Percentiles rank a stretch among this genome's conserved stretches.
phyloP scores from a whole-genome alignment of 2,113 vertebrate species.

The Cacatua alba region DNA sequence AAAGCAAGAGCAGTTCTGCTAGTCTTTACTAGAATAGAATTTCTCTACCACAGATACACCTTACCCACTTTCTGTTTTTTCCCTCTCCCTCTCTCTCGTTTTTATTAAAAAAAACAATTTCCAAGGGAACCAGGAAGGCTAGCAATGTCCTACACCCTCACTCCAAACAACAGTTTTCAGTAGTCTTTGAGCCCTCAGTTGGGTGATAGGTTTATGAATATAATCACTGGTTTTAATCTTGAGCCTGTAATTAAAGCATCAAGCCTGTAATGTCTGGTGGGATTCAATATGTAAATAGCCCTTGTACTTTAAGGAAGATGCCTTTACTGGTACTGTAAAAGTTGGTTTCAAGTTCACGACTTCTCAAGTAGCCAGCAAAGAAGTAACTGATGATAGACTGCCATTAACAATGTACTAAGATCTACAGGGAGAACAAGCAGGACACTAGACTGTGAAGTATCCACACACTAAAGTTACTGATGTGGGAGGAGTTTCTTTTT shows the following conservation, averaged over 20 bases:
- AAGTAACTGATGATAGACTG: background rate
- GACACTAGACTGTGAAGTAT: background rate
- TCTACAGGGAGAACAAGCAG: background rate
- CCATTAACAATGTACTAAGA: background rate
- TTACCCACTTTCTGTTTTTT: background rate
- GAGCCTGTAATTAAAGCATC: background rate
- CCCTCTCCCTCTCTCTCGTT: background rate
- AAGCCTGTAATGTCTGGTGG: background rate
- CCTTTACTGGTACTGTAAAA: background rate
- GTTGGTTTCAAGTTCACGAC: background rate
- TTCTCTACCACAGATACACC: background rate
- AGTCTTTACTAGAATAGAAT: background rate
- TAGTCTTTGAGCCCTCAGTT: background rate
- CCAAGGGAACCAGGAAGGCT: background rate
- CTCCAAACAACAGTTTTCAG: background rate
- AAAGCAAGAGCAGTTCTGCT: background rate
- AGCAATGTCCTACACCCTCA: background rate
- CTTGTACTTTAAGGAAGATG: background rate
- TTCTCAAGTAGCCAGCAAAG: background rate
- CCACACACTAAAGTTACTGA: background rate
- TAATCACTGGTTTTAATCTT: background rate
- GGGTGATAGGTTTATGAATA: background rate
- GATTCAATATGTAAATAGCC: fast-evolving
- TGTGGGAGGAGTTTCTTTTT: background rate
- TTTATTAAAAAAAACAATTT: background rate